Evolutionary conservation across 1,140 invertebrate species (phyloP).

Genomic region (Papilio glaucus): DNA sequence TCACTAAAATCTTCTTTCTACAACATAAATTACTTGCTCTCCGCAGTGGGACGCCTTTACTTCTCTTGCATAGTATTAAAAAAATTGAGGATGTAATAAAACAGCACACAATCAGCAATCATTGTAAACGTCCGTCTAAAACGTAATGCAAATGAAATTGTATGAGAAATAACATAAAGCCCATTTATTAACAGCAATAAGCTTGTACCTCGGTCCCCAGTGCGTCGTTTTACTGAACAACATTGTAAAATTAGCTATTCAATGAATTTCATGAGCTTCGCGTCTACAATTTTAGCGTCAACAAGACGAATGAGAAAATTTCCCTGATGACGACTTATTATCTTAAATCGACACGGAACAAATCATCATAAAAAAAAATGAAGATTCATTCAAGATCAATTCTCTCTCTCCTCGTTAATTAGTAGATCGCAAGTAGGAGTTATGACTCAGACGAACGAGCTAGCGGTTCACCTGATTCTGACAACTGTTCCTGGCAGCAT

Average conservation of each 20-base stretch:
- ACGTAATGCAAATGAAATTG: neutral
- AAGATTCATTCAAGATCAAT: too few species aligned
- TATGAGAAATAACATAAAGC: neutral
- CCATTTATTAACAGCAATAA: neutral
- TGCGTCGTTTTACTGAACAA: neutral
- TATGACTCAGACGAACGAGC: too few species aligned
- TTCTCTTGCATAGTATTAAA: too few species aligned
- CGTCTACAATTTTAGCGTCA: neutral
- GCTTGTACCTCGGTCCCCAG: neutral
- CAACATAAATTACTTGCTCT: too few species aligned
- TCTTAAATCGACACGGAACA: neutral
- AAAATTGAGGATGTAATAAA: too few species aligned
- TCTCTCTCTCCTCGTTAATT: too few species aligned
- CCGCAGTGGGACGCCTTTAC: too few species aligned
- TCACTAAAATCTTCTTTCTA: too few species aligned
- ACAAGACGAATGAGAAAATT: neutral
- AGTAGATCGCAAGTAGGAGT: too few species aligned
- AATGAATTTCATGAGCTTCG: conserved; percentile 3
- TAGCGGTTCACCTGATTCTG: too few species aligned
- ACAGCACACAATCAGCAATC: too few species aligned
- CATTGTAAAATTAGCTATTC: neutral
- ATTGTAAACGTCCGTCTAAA: neutral
- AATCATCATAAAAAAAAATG: neutral
- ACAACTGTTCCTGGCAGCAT: too few species aligned
- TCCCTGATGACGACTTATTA: neutral